Base-by-base conservation (phyloP, 2,888 invertebrate species). In the Caenorhabditis japonica region DNA sequence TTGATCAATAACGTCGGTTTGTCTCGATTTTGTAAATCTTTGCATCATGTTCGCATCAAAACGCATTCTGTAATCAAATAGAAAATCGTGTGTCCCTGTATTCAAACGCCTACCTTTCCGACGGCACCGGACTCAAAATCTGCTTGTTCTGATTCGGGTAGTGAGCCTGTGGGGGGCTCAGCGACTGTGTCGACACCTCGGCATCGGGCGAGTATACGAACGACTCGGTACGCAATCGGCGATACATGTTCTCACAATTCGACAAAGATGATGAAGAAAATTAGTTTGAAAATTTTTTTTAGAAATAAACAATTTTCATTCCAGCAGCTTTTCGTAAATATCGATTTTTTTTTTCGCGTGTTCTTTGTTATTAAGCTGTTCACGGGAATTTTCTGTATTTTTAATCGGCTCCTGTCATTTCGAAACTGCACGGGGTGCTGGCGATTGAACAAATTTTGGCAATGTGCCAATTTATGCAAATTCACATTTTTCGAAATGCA, bases 11-110 rank as follows among this genome's bases (percentile, higher is more conserved):
- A 56, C 66, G 44, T 66, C 56, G 25, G 36, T 56, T 56, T 66
- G 66, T 34, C 56, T 66, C 43, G 66, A 66, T 47, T 66, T 56
- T 27, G 62, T 34, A 33, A 34, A 56, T 30, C 34, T 56, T 66
- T 51, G 33, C 19, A 43, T 36, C 43, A 51, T 19, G 34, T 56
- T 56, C 21, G 46, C 30, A 49, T 43, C 64, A 34, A 23, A 64
- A 34, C 23, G 41, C 23, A 55, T 36, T 10, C 53, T 55, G 36
- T 27, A 56, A 38, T 17, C 13, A 4, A 13, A 15, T 49, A 15
- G 4, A 15, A 3, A 12, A 8, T 15, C 7, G 2, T 17, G 19
- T 4, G 19, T 4, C 5, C 12, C n/a, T n/a, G 4, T 15, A 10
- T 15, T 19, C 7, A n/a, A 17, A 4, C 25, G 41, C 59, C 12